A percentile compares a stretch with the other conserved stretches of the same genome.
Conservation (phyloP, 1,140 invertebrate genomes). For the Eriosoma lanigerum region DNA sequence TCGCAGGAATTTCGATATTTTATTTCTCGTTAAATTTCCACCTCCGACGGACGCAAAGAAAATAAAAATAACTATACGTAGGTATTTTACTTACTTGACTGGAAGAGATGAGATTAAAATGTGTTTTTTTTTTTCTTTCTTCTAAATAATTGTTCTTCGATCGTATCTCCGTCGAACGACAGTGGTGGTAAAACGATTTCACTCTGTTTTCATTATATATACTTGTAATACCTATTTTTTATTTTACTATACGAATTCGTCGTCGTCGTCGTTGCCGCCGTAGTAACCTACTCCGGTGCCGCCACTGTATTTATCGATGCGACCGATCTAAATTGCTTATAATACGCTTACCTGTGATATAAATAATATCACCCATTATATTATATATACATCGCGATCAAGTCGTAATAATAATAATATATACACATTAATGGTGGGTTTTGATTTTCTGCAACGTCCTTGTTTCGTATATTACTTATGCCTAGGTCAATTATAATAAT, state of each 20-base stretch:
- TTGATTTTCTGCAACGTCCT: no score
- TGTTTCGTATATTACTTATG: no score
- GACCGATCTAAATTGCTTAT: conserved; percentile 7
- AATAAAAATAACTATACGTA: no score
- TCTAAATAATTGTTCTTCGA: neutral
- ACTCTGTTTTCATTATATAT: neutral
- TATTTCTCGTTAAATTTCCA: no score
- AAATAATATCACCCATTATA: neutral
- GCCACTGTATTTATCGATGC: neutral
- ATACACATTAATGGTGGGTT: no score
- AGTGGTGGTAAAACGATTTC: neutral
- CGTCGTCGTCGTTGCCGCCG: neutral
- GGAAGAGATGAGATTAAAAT: neutral
- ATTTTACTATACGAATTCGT: neutral
- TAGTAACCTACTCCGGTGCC: neutral
- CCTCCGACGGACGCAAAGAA: no score
- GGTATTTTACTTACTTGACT: no score
- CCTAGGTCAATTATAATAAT: no score
- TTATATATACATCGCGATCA: neutral
- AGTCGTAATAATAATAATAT: neutral
- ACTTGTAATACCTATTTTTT: neutral
- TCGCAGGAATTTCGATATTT: conserved; percentile 17
- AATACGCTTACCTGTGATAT: no score
- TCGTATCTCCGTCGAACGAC: neutral
- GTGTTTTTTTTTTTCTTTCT: no score